Evolutionary conservation across 1,140 invertebrate species (phyloP).

Genomic region (Dinothrombium tinctorium): DNA sequence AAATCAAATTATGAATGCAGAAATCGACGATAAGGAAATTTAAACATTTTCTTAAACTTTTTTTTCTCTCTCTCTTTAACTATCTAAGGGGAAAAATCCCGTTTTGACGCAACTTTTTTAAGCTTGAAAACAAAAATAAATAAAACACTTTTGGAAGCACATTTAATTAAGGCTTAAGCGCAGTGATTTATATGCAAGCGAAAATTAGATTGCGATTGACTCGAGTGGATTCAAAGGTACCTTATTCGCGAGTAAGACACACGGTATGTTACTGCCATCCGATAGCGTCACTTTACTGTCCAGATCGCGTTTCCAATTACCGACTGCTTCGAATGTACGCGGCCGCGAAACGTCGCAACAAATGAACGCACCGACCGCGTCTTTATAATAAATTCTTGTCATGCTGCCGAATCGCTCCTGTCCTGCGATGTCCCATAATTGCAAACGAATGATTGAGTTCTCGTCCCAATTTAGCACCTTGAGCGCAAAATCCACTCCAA

Average conservation of each 20-base stretch:
- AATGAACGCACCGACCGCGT: constrained; percentile 95
- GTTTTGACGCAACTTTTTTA: too few species aligned
- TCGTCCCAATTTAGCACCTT: constrained; percentile 94
- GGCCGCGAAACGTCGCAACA: constrained; percentile 85
- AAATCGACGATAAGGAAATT: too few species aligned
- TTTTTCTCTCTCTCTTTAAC: too few species aligned
- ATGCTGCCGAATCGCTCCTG: constrained; percentile 55
- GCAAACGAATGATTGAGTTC: constrained; percentile 76
- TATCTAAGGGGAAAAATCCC: too few species aligned
- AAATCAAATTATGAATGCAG: too few species aligned
- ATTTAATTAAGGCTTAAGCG: too few species aligned
- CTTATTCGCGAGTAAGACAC: constrained; percentile 24
- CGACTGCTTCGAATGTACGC: constrained; percentile 78
- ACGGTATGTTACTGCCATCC: constrained; percentile 11
- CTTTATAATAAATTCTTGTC: constrained; percentile 97
- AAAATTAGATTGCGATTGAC: too few species aligned
- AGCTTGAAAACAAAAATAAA: too few species aligned
- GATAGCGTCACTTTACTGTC: constrained; percentile 11
- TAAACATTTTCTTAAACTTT: too few species aligned
- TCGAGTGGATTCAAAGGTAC: too few species aligned
- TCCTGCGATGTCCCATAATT: constrained; percentile 98
- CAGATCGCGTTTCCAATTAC: constrained; percentile 12
- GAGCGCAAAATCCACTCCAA: constrained; percentile 94
- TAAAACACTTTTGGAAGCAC: too few species aligned
- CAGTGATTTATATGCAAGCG: too few species aligned